Evolutionary conservation across 1,140 invertebrate genomes (phyloP), one percentile per base, ranked within the genome.

Genomic region (Diorhabda elongata): DNA sequence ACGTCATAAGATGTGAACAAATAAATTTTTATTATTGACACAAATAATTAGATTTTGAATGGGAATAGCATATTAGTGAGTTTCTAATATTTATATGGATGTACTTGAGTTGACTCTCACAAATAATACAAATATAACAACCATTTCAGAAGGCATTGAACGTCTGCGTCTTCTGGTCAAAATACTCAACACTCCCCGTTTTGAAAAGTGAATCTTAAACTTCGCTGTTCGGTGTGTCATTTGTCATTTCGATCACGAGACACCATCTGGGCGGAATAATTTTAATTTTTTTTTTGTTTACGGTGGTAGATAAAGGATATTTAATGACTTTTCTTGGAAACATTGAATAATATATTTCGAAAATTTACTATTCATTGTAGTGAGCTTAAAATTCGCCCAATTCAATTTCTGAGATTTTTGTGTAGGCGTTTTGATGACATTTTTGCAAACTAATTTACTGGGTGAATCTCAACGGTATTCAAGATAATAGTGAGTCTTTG

Each of bases 161-260:
- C 47, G 47, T 52, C 47, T 52, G 47, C 47, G n/a, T 26, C 26
- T 8, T 52, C 47, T 52, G 47, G 47, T 52, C 47, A 52, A 52
- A 52, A 52, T n/a, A 52, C 3, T 52, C 47, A 52, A 52, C 47
- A 52, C 47, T 6, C 47, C 47, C n/a, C n/a, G 47, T 52, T 52
- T 26, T 52, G 4, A 8, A 52, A 52, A 52, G 47, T 52, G n/a
- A 52, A 52, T 52, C 47, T 52, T 52, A 8, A 8, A 52, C 47
- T 26, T 52, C 47, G 47, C 47, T 8, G 6, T 52, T 52, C n/a
- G 47, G 2, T 52, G n/a, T 52, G 47, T n/a, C 47, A 52, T 52
- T 52, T 52, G 47, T 52, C 47, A 52, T 52, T 52, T 52, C n/a
- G n/a, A n/a, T 52, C 47, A 52, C 47, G 47, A n/a, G 47, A 52